Percentiles rank a stretch among this genome's conserved stretches.
Conservation (phyloP, 2,113 vertebrate genomes). For the Felis catus region DNA sequence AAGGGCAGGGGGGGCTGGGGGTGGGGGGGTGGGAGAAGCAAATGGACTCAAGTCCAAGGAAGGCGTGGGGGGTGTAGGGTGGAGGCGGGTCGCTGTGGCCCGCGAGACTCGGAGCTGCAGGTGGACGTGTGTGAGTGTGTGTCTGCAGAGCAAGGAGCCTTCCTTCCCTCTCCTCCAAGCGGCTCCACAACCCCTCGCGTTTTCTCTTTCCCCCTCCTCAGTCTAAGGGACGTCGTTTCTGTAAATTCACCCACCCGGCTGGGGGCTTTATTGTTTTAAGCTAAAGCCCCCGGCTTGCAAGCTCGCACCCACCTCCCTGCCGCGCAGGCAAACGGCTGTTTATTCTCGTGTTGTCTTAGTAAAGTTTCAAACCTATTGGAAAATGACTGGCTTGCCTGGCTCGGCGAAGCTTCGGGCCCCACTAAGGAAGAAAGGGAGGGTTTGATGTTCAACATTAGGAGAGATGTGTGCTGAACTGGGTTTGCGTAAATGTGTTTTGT, state of each 20-base stretch:
- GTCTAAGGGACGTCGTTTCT: background rate
- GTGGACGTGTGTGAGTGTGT: conserved; percentile 69
- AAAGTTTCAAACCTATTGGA: conserved; percentile 73
- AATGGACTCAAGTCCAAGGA: background rate
- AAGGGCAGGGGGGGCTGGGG: background rate
- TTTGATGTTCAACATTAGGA: background rate
- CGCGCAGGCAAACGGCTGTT: background rate
- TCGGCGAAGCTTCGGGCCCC: conserved; percentile 41
- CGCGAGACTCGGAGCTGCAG: conserved; percentile 63
- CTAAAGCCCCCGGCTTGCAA: background rate
- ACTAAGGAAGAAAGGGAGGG: conserved; percentile 21
- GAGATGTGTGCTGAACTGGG: conserved; percentile 6
- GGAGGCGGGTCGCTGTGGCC: background rate
- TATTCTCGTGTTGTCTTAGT: conserved; percentile 40
- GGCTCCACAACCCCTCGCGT: background rate
- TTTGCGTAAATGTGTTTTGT: background rate
- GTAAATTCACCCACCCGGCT: background rate
- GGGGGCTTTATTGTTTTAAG: conserved; percentile 41
- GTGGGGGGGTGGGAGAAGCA: background rate
- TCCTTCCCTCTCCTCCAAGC: background rate
- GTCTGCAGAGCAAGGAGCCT: background rate
- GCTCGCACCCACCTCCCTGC: conserved; percentile 3
- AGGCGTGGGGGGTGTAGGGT: conserved; percentile 24
- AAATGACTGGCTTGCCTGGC: conserved; percentile 53
- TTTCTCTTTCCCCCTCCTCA: conserved; percentile 34